Percentiles rank a stretch among this genome's conserved stretches.
These are phyloP conservation scores for Xestoiulus laeticollis DNA, from an alignment of 2,888 invertebrate species.

Conservation along the genomic window DNA sequence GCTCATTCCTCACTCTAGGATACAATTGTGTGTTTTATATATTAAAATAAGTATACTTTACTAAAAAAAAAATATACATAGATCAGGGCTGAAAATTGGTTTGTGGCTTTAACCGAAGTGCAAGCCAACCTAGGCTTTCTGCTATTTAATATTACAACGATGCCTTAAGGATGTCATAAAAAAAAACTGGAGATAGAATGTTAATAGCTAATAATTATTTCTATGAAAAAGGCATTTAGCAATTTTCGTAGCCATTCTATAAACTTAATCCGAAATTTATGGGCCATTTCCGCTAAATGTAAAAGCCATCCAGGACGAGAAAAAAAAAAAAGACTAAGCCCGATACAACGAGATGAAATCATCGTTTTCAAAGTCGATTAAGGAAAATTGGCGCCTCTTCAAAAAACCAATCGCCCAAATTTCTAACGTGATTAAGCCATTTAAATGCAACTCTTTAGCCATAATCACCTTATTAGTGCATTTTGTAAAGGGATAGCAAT, in stretches of 20 bases:
- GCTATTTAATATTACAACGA: not conserved
- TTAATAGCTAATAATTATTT: slow-evolving; percentile 12
- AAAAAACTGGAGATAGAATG: not conserved
- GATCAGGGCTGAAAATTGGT: too few species aligned
- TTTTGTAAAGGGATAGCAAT: not conserved
- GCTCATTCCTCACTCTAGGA: too few species aligned
- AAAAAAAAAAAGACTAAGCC: not conserved
- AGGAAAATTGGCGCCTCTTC: slow-evolving; percentile 34
- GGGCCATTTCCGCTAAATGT: slow-evolving; percentile 18
- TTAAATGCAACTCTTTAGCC: not conserved
- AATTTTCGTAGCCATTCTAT: not conserved
- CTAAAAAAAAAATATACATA: not conserved
- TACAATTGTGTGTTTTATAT: not conserved
- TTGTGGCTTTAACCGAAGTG: not conserved
- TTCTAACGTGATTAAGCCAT: not conserved
- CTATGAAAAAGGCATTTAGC: not conserved
- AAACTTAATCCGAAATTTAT: slow-evolving; percentile 33
- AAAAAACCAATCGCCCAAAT: slow-evolving; percentile 15
- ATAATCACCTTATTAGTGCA: not conserved
- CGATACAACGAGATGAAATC: not conserved
- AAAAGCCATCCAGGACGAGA: slow-evolving; percentile 31
- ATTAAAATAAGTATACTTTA: not conserved
- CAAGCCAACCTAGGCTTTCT: not conserved
- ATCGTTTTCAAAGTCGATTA: slow-evolving; percentile 22
- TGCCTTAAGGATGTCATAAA: not conserved